Conservation (phyloP, 2,888 invertebrate genomes). For the Piscicola geometra region DNA sequence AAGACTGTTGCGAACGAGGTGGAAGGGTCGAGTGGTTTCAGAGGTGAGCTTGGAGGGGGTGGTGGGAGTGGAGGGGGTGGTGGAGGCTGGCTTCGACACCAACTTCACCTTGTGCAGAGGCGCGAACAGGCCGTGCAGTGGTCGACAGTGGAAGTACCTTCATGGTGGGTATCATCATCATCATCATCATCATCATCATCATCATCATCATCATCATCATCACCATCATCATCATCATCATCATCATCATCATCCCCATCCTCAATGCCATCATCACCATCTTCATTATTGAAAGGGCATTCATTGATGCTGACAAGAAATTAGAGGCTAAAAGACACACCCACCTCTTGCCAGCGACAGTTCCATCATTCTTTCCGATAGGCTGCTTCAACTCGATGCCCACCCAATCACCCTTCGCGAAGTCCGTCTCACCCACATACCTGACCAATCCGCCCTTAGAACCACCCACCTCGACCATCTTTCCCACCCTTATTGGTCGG, state of each 20-base stretch:
- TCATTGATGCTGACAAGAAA: too few relatives aligned
- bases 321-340: not conserved
- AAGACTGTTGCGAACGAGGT: slow-evolving; percentile 26
- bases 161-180: not conserved
- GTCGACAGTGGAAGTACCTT: slow-evolving; percentile 86
- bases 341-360: slow-evolving; percentile 62
- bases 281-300: too few relatives aligned
- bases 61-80: slow-evolving; percentile 48
- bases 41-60: slow-evolving; percentile 53
- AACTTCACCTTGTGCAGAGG: slow-evolving; percentile 80
- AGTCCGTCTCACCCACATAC: slow-evolving; percentile 81
- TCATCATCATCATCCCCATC: not conserved
- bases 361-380: slow-evolving; percentile 88
- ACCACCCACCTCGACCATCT: slow-evolving; percentile 54
- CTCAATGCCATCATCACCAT: too few relatives aligned
- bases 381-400: slow-evolving; percentile 91
- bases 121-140: slow-evolving; percentile 86
- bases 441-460: slow-evolving; percentile 76
- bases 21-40: not conserved
- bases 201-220: slow-evolving; percentile 9
- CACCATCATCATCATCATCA: slow-evolving; percentile 27
- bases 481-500: slow-evolving; percentile 46
- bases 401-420: slow-evolving; percentile 89
- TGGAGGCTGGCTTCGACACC: slow-evolving; percentile 60
- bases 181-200: slow-evolving; percentile 18